Evolutionary conservation across 2,888 invertebrate genomes (phyloP).

Genomic region (Hartigia nigra): DNA sequence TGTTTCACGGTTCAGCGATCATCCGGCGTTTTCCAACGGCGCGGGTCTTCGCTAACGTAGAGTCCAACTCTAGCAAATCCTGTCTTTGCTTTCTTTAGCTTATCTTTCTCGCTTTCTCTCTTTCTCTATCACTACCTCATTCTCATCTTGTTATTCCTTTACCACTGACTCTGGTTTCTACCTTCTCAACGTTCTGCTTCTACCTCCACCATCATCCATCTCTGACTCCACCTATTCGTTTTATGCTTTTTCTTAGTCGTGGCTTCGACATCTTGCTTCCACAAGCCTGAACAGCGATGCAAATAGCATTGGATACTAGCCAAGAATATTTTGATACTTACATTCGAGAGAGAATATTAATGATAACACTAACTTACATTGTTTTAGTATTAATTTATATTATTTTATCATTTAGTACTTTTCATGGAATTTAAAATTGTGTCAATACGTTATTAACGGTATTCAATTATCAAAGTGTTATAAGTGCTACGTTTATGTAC

Average conservation of each 20-base stretch:
- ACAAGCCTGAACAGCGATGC: not conserved
- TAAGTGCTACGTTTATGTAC: not conserved
- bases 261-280: not conserved
- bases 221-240: not conserved
- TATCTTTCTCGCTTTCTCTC: not conserved
- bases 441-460: not conserved
- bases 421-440: not conserved
- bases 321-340: not conserved
- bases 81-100: not conserved
- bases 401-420: not conserved
- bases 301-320: not conserved
- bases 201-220: not conserved
- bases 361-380: not conserved
- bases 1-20: constrained; percentile 49
- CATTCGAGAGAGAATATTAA: not conserved
- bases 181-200: not conserved
- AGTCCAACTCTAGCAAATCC: not conserved
- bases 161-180: not conserved
- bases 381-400: not conserved
- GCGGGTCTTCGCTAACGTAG: not conserved
- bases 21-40: constrained; percentile 24
- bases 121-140: not conserved
- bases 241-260: not conserved
- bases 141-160: not conserved
- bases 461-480: not conserved